Evolutionary conservation across 2,113 vertebrate genomes (phyloP).

Genomic region (Pionites leucogaster): DNA sequence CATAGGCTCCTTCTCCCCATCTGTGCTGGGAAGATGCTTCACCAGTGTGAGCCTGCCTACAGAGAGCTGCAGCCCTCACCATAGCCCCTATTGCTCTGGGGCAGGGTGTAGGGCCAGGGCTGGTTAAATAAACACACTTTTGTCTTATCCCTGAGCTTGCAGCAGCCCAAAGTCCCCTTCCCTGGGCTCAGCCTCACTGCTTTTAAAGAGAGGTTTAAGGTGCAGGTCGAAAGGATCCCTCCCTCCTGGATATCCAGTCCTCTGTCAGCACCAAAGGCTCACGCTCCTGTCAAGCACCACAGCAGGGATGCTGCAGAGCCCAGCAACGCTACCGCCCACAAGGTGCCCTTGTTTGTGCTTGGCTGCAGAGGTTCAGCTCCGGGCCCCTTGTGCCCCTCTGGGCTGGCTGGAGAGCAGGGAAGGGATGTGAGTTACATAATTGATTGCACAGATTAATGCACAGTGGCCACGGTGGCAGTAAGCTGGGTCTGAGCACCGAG

Average conservation of each 20-base stretch:
- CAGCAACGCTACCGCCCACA: accelerated
- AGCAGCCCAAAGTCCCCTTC: not conserved
- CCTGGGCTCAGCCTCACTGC: not conserved
- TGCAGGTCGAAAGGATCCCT: accelerated
- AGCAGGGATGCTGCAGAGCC: not conserved
- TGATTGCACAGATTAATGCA: not conserved
- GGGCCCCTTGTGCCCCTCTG: not conserved
- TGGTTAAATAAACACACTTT: not conserved
- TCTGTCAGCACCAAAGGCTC: not conserved
- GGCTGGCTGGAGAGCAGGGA: not conserved
- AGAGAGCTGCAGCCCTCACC: accelerated
- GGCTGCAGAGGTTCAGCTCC: not conserved
- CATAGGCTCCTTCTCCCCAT: not conserved
- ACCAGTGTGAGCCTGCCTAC: accelerated
- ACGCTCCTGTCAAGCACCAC: accelerated
- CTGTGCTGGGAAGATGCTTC: not conserved
- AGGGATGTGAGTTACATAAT: not conserved
- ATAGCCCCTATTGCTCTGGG: not conserved
- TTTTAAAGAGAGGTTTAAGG: not conserved
- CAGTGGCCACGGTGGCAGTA: too few relatives aligned
- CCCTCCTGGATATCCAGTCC: accelerated
- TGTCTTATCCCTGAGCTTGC: not conserved
- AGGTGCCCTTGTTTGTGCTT: not conserved
- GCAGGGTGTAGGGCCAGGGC: not conserved
- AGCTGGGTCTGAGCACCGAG: not conserved